These are phyloP conservation scores for Ifrita kowaldi DNA, from an alignment of 2,113 vertebrate species.

Conservation along the genomic window DNA sequence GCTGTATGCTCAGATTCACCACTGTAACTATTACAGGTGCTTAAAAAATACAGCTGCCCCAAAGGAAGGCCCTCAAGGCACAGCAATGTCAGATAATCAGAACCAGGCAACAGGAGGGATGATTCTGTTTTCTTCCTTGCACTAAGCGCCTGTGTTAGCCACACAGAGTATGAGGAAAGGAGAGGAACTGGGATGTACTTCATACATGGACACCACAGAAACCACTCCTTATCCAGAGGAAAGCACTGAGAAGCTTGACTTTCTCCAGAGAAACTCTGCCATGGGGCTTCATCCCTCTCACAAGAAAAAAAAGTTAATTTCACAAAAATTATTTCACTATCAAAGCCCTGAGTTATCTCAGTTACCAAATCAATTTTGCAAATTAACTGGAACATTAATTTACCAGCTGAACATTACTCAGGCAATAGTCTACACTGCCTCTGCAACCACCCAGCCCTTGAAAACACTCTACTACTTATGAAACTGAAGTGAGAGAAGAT, in stretches of 20 bases:
- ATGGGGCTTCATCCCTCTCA: not conserved
- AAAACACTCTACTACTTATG: not conserved
- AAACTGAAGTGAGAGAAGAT: not conserved
- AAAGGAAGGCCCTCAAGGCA: not conserved
- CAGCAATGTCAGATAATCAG: not conserved
- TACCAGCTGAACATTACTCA: not conserved
- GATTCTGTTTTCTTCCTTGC: not conserved
- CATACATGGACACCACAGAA: not conserved
- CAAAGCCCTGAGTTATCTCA: not conserved
- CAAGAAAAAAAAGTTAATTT: not conserved
- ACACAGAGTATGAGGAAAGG: rapidly evolving
- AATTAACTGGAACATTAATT: not conserved
- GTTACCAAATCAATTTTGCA: not conserved
- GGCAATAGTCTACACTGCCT: not conserved
- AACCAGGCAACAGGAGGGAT: not conserved
- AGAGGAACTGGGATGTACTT: not conserved
- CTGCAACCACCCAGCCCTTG: not conserved
- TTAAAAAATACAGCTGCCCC: not conserved
- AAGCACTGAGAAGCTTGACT: not conserved
- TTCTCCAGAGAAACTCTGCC: not conserved
- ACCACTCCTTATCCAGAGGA: not conserved
- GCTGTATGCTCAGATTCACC: not conserved
- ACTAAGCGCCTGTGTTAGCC: not conserved
- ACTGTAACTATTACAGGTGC: not conserved
- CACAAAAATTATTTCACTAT: not conserved